Conservation (phyloP, 2,888 invertebrate species). For the Isoperla grammatica region DNA sequence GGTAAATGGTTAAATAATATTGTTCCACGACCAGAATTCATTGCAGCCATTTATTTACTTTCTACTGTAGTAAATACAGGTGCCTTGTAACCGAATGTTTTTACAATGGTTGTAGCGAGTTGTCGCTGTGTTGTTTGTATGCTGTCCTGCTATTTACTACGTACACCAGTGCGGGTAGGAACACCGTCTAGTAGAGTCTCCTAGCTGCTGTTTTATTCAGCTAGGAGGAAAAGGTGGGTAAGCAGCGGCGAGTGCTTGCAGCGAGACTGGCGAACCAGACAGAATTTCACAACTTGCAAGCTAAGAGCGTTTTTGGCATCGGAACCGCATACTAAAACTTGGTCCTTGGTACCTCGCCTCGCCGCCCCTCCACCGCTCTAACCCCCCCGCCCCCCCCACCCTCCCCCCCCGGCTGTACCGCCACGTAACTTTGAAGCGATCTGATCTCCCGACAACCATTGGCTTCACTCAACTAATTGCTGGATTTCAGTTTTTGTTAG, state of each 20-base stretch:
- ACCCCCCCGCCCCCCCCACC: neutral
- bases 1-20: too few species aligned
- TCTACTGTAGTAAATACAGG: too few species aligned
- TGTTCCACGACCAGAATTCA: too few species aligned
- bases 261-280: neutral
- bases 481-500: conserved; percentile 7
- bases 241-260: neutral
- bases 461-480: conserved; percentile 7
- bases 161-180: too few species aligned
- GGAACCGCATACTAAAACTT: conserved; percentile 12
- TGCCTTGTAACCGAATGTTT: too few species aligned
- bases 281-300: neutral
- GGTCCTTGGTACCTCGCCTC: neutral
- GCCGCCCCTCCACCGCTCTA: neutral
- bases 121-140: too few species aligned
- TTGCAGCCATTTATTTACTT: too few species aligned
- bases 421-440: conserved; percentile 1
- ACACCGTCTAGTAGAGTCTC: too few species aligned
- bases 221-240: neutral
- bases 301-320: conserved; percentile 17
- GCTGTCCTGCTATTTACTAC: too few species aligned
- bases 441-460: conserved; percentile 15
- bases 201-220: neutral
- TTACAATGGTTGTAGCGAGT: too few species aligned
- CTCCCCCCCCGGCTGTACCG: neutral